phyloP scores from a whole-genome alignment of 1,140 invertebrate species.

The Bombus waltoni region DNA sequence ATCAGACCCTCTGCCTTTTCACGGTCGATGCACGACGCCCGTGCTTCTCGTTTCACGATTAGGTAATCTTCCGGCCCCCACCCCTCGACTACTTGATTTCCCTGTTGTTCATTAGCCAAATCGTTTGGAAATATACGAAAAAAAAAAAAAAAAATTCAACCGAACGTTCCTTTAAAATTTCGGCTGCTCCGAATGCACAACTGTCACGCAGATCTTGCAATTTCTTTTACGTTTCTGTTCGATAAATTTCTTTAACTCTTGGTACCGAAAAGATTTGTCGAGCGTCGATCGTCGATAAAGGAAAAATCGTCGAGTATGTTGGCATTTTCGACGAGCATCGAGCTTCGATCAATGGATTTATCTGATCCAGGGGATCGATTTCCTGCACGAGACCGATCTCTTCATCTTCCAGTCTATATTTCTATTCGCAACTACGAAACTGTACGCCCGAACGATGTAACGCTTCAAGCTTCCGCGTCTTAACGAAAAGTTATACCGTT shows the following conservation, averaged over 20 bases:
- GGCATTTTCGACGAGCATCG: background rate
- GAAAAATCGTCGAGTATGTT: background rate
- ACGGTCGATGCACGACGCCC: background rate
- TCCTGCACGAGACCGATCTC: background rate
- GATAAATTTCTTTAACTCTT: no score
- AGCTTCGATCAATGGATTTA: background rate
- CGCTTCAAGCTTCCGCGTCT: background rate
- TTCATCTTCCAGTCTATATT: background rate
- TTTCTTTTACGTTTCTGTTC: no score
- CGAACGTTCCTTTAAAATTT: no score
- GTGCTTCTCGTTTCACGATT: background rate
- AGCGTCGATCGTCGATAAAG: background rate
- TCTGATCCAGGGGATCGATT: background rate
- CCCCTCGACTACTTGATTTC: background rate
- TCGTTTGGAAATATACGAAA: background rate
- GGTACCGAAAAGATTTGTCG: background rate
- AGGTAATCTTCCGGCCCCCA: background rate
- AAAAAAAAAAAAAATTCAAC: background rate
- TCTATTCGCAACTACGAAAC: background rate
- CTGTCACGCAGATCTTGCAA: no score
- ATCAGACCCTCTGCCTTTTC: constrained; percentile 6
- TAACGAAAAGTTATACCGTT: constrained; percentile 38
- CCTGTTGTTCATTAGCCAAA: background rate
- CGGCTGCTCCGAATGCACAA: no score
- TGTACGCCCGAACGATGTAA: constrained; percentile 4